Base-by-base conservation (phyloP, 2,888 invertebrate genomes). In the Nyleta sp. region DNA sequence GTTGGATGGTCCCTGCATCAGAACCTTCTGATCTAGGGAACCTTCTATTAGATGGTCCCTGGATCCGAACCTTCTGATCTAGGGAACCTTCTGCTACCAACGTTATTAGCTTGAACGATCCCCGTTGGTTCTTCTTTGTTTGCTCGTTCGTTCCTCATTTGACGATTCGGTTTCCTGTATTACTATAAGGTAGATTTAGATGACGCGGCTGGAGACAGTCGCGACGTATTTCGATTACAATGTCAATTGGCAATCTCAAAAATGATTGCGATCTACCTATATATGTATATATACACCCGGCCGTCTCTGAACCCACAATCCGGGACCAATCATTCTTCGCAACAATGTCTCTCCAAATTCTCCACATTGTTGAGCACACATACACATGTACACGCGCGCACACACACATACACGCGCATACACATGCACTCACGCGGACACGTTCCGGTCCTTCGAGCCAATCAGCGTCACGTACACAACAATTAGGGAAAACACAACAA, bases 271-370 rank as follows among this genome's bases (percentile, higher is more conserved):
- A 71, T 70, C 65, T 74, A 74, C 55, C 74, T 74, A 64, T 70
- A 70, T 62, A 78, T 81, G 10, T n/a, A n/a, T n/a, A n/a, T n/a
- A n/a, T n/a, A n/a, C n/a, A 84, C 85, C 86, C 85, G 85, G 86
- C 84, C 84, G 81, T 80, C 82, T 75, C 84, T 84, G 78, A 83
- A 86, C 80, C 84, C 81, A 83, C 83, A 81, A 84, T 84, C 86
- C 87, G 88, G 88, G 87, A 88, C 88, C 88, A 88, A 88, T 85
- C 82, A 85, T 84, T 81, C 81, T 86, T 83, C 81, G 78, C 81
- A 70, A 15, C 80, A 78, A 70, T 76, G 80, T 82, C 78, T 84
- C 80, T 81, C 75, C 76, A 80, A 81, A 71, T 78, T 78, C 78
- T 72, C 75, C 81, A 64, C 71, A 74, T 81, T 80, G 75, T 73